Conservation (phyloP, 2,888 invertebrate genomes). For the Eristalis pertinax region DNA sequence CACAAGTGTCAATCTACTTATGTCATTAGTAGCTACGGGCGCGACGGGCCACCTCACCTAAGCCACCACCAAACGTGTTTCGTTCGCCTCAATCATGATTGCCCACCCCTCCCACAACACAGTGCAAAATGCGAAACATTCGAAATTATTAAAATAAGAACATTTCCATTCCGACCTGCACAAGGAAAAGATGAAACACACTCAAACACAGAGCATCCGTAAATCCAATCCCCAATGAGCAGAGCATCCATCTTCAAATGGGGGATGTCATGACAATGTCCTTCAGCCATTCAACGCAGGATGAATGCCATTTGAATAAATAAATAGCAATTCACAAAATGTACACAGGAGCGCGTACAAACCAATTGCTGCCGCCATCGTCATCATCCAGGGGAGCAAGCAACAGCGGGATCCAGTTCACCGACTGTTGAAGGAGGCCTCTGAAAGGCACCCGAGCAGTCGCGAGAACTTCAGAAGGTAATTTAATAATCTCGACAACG, state of each 20-base stretch:
- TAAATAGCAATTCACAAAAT: conserved; percentile 63
- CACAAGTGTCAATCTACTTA: conserved; percentile 43
- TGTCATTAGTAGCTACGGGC: conserved; percentile 24
- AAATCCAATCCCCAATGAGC: conserved; percentile 48
- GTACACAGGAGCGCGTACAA: conserved; percentile 39
- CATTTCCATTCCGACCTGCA: conserved; percentile 16
- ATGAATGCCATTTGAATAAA: conserved; percentile 67
- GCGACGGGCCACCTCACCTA: neutral
- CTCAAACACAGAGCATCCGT: conserved; percentile 8
- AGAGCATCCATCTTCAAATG: conserved; percentile 54
- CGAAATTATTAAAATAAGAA: conserved; percentile 41
- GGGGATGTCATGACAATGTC: conserved; percentile 63
- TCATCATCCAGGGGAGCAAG: neutral
- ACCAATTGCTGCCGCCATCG: conserved; percentile 42
- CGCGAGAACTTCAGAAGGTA: conserved; percentile 40
- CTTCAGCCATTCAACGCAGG: conserved; percentile 54
- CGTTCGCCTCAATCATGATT: neutral
- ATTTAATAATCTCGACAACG: conserved; percentile 51
- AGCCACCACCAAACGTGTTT: neutral
- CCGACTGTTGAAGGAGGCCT: neutral
- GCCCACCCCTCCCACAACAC: neutral
- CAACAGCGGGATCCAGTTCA: conserved; percentile 1
- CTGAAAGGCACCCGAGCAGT: conserved; percentile 12
- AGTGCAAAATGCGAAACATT: conserved; percentile 30
- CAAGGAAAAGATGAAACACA: neutral